Evolutionary conservation across 1,140 invertebrate genomes (phyloP).

Genomic region (Lethrus apterus): DNA sequence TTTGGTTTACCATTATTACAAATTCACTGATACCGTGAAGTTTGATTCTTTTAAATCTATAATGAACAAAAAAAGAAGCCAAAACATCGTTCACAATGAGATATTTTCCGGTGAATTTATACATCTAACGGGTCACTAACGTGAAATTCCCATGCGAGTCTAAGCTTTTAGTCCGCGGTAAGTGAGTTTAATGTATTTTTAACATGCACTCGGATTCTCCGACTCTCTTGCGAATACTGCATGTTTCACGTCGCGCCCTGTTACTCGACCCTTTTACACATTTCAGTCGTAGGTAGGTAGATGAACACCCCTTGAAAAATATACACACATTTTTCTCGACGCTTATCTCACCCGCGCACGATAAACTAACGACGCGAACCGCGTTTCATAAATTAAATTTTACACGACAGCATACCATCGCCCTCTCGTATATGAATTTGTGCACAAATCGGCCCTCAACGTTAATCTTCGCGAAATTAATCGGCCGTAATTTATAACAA

Average conservation of each 20-base stretch:
- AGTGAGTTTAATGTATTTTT: conserved; percentile 20
- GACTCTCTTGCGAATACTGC: not conserved
- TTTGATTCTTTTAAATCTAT: too few relatives aligned
- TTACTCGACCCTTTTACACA: not conserved
- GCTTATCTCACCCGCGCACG: too few relatives aligned
- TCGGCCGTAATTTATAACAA: too few relatives aligned
- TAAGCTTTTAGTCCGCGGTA: conserved; percentile 18
- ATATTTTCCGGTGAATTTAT: conserved; percentile 9
- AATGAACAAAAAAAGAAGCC: too few relatives aligned
- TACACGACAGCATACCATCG: too few relatives aligned
- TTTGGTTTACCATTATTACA: too few relatives aligned
- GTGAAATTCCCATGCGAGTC: conserved; percentile 17
- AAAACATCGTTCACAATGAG: conserved; percentile 2
- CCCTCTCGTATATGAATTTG: too few relatives aligned
- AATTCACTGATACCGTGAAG: too few relatives aligned
- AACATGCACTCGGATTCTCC: conserved; percentile 17
- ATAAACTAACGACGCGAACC: too few relatives aligned
- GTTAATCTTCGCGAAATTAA: too few relatives aligned
- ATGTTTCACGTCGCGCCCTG: conserved; percentile 1
- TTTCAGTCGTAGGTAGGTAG: not conserved
- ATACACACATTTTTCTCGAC: not conserved
- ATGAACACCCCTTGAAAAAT: not conserved
- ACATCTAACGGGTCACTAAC: conserved; percentile 8
- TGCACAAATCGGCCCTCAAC: too few relatives aligned
- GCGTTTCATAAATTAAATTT: too few relatives aligned